Evolutionary conservation across 2,113 vertebrate genomes (phyloP), one percentile per base, ranked within the genome.

Genomic region (Laterallus jamaicensis): DNA sequence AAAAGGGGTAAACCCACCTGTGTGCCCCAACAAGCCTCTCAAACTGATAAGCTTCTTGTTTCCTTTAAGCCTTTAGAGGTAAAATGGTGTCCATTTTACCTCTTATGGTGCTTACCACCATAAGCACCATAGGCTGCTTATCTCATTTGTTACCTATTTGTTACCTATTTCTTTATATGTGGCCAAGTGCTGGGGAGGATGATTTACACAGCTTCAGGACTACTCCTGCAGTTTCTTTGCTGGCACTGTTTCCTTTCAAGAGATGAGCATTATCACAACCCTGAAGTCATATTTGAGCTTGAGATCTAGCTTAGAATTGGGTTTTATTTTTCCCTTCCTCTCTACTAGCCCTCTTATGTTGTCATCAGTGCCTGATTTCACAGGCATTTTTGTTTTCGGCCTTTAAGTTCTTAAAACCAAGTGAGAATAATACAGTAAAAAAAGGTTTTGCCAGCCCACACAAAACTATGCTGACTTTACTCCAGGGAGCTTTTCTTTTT

Each of bases 211-310:
- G 54, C 29, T 37, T 9, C 37, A 42, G 60, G 20, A 29, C 29
- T 64, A 15, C 21, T 58, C 20, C 49, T 39, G 32, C 49, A 52
- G 9, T 35, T 58, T 32, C 24, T 74, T 64, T 63, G 20, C 35
- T 31, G 20, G 28, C 12, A 29, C 42, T 69, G 15, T 54, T 75
- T 94, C n/a, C 25, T 18, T 64, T 63, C 79, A 69, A 63, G 55
- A 47, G 50, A 25, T 54, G 8, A n/a, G n/a, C 35, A 69, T 11
- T 35, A 63, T 59, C 28, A 47, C 18, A 47, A 13, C 17, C 1
- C 0, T 59, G 32, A 81, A 64, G 50, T 47, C 1, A 3, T 19
- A 39, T 31, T 35, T 1, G 0, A 47, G 26, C 25, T 42, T 49
- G 21, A 29, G 12, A 79, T 64, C 24, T n/a, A 49, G 29, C 56